Evolutionary conservation across 1,140 invertebrate genomes (phyloP).

Genomic region (Hylaeus anthracinus): DNA sequence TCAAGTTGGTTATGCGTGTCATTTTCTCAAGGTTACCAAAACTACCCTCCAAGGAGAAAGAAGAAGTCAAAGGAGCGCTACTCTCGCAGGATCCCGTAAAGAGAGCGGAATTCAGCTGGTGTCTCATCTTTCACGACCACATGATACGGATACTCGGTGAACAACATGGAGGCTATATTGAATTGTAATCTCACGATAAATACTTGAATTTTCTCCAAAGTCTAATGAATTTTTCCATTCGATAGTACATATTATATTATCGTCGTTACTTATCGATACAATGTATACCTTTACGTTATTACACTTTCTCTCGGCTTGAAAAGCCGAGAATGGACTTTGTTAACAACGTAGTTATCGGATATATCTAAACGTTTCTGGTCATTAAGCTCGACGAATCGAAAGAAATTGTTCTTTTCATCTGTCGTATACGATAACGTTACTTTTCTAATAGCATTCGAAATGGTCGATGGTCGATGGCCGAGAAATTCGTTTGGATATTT

Average conservation of each 20-base stretch:
- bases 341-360: too few relatives aligned
- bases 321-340: too few relatives aligned
- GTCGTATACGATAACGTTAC: too few relatives aligned
- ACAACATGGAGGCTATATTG: conserved; percentile 73
- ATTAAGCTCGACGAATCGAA: too few relatives aligned
- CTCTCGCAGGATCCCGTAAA: conserved; percentile 5
- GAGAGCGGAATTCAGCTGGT: not conserved
- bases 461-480: too few relatives aligned
- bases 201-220: not conserved
- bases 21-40: conserved; percentile 31
- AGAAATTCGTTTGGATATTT: too few relatives aligned
- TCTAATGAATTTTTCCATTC: not conserved
- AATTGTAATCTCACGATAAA: conserved; percentile 68
- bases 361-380: too few relatives aligned
- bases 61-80: conserved; percentile 29
- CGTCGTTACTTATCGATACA: too few relatives aligned
- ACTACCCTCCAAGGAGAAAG: conserved; percentile 18
- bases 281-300: too few relatives aligned
- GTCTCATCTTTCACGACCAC: conserved; percentile 44
- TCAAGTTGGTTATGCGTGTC: conserved; percentile 43
- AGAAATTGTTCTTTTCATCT: too few relatives aligned
- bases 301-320: too few relatives aligned
- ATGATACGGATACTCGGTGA: conserved; percentile 35
- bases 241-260: conserved; percentile 4
- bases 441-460: too few relatives aligned